Evolutionary conservation across 2,888 invertebrate genomes (phyloP), one percentile per base, ranked within the genome.

Genomic region (Anarsia innoxiella): DNA sequence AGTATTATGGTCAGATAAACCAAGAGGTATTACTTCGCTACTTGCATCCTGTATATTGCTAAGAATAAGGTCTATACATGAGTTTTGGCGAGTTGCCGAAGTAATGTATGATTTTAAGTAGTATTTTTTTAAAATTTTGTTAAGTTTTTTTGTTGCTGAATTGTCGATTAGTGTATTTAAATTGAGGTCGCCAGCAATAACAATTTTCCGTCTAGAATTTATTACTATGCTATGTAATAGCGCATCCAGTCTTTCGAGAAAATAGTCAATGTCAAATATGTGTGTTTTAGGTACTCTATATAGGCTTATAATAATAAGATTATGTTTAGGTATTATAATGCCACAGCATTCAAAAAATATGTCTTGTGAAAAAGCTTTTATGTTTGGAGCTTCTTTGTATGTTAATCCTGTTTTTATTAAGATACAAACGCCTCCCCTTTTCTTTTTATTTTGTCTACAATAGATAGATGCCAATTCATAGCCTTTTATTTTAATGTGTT

Each of bases 401-500:
- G n/a, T 2, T n/a, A 34, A 27, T n/a, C 26, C 19, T 25, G 15
- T 31, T 39, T 31, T 39, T 1, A 30, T 27, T 14, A 39, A 13
- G 19, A 39, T 42, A 36, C 38, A 28, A n/a, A n/a, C n/a, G n/a
- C 42, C 42, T 3, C 42, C 42, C 12, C 42, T 37, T 31, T 31
- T 32, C 16, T 35, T 34, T 12, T 37, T 16, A 19, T 35, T 34
- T 11, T 39, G 13, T 31, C 42, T 37, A 31, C 31, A 37, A 12
- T 36, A 42, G 9, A 12, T 30, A 1, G 35, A n/a, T 1, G 16
- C 39, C 19, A 39, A 12, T 9, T 34, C 27, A 23, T 42, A 42
- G 12, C 31, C 23, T 16, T 12, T 4, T 2, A 42, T 30, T 23
- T 31, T 29, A 23, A 42, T 4, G 11, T 37, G 29, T 2, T 12